Base-by-base conservation (phyloP, 2,888 invertebrate species). In the Auanema freiburgensis region DNA sequence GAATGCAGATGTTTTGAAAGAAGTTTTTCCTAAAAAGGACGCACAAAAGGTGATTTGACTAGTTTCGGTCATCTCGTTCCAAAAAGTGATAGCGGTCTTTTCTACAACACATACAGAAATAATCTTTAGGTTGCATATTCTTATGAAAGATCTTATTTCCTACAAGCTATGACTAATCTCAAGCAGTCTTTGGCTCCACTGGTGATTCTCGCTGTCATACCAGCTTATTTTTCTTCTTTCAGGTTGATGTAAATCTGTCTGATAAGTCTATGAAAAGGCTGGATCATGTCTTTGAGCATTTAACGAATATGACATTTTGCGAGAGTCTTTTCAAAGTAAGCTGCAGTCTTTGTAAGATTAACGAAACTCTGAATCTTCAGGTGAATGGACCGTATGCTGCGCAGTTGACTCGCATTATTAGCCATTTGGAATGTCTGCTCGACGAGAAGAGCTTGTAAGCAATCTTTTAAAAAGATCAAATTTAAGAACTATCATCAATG, bases 231-330 rank as follows among this genome's bases (percentile, higher is more conserved):
- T 46, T 21, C 21, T 46, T 21, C 4, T 46, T 46, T 5, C 10
- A 46, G 46, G 46, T 60, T 51, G 54, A 44, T 21, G 42, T 54
- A 21, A 43, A 49, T 43, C 49, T 60, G 8, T 60, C 60, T 8
- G 60, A 60, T 49, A 60, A 60, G 33, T 54, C 54, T 23, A 25
- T 16, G n/a, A 43, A 54, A 18, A 44, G 60, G n/a, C 55, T 60
- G 24, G 24, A 60, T 4, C 60, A 60, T 41, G 46, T 60, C 40
- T 60, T 60, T 49, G 44, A 53, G 2, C 60, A 60, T 18, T n/a
- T 60, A 33, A 54, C 55, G 8, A 60, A 60, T 55, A 46, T 33
- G 33, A 33, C 33, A 33, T 33, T 33, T 33, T 33, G 33, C 10
- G 46, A 46, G 3, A 10, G 16, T 16, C 21, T 46, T 16, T 46